phyloP scores from a whole-genome alignment of 2,113 vertebrate genomes.

The Dicaeum eximium region DNA sequence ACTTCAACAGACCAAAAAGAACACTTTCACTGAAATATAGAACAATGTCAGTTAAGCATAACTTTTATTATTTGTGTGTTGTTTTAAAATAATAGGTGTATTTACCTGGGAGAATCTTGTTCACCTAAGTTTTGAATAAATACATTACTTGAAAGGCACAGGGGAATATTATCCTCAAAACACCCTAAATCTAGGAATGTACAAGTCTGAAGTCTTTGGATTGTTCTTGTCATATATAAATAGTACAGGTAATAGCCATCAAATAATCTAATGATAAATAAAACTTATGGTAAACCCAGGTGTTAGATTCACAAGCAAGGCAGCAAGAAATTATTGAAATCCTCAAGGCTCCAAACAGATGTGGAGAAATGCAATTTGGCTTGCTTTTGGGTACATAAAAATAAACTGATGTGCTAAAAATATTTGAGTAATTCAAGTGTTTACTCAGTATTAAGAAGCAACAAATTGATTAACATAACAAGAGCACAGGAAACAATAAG shows the following conservation, averaged over 20 bases:
- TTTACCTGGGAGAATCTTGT: background rate
- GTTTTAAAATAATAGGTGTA: background rate
- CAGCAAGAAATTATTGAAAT: background rate
- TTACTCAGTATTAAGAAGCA: background rate
- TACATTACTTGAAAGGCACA: background rate
- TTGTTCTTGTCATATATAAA: background rate
- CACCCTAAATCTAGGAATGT: background rate
- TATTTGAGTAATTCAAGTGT: background rate
- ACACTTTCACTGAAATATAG: background rate
- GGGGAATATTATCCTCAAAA: background rate
- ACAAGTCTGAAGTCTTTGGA: background rate
- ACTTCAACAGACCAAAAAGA: background rate
- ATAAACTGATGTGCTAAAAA: background rate
- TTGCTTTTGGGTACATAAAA: background rate
- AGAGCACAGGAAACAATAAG: background rate
- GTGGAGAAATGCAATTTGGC: background rate
- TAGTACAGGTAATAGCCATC: background rate
- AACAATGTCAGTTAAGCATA: background rate
- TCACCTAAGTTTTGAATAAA: background rate
- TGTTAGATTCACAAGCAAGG: background rate
- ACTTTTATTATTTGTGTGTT: background rate
- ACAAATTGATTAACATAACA: background rate
- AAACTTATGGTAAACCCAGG: background rate
- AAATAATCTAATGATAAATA: background rate
- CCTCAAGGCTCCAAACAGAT: background rate